Base-by-base conservation (phyloP, 2,113 vertebrate species). In the Notechis scutatus region DNA sequence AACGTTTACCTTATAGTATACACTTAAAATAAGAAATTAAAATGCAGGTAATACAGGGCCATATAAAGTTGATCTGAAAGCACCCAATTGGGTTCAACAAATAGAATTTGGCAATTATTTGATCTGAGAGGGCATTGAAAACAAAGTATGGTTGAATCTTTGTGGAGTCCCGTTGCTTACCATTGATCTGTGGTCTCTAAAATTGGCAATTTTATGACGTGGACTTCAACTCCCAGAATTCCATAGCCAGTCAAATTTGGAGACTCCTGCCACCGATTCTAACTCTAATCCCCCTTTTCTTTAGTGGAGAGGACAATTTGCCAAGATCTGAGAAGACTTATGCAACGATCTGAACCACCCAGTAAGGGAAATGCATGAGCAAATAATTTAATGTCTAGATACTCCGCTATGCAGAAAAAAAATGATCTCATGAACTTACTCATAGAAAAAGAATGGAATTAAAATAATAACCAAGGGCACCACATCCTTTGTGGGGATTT, bases 371-470 rank as follows among this genome's bases (percentile, higher is more conserved):
- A 24, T 3, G 26, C 9, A 14, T 10, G 11, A 34, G 23, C 5
- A 64, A 45, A 6, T 7, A 23, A 11, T 39, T 74, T 88, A 6
- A 74, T 10, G 42, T 59, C n/a, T 23, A 29, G 12, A 69, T 92
- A 42, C 11, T 54, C 69, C 20, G 54, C 47, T 14, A 26, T 52
- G 29, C 12, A 59, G 88, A 61, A 90, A 81, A 39, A 45, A 56
- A 86, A 93, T 86, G 88, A 61, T 86, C 74, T 87, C 55, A 85
- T 52, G 45, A 90, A 24, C 45, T 21, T 39, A 86, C 69, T 90
- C 81, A 90, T 52, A 85, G 69, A 29, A 52, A 52, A 90, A 74
- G 88, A 90, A 90, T 90, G 92, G 26, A 90, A 85, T 47, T 89
- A 39, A 85, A 85, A 59, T 24, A 92, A 54, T 42, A 39, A 74